Evolutionary conservation across 2,888 invertebrate species (phyloP).

Genomic region (Pemphredon lugubris): DNA sequence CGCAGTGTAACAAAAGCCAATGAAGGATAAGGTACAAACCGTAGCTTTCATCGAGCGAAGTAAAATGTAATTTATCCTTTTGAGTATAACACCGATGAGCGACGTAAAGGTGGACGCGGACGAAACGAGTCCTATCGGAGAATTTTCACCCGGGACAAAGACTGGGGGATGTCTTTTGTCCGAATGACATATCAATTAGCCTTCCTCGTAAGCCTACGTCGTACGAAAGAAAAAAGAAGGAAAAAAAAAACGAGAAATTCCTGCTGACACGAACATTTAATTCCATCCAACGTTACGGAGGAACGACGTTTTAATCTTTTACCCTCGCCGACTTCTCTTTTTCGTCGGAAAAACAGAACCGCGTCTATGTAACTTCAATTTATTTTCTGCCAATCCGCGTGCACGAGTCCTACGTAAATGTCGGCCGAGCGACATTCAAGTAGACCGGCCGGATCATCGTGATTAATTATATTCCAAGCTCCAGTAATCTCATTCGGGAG

Average conservation of each 20-base stretch:
- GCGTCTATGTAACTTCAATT: conserved; percentile 31
- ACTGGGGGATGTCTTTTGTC: conserved; percentile 11
- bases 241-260: too few relatives aligned
- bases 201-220: conserved; percentile 12
- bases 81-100: neutral
- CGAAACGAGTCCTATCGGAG: neutral
- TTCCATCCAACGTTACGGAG: conserved; percentile 11
- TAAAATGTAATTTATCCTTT: neutral
- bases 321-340: conserved; percentile 8
- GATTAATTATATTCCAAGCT: neutral
- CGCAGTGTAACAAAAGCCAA: neutral
- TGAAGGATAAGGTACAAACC: neutral
- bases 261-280: conserved; percentile 35
- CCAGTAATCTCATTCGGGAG: conserved; percentile 1
- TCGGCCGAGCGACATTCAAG: conserved; percentile 30
- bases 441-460: neutral
- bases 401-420: neutral
- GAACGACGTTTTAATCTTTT: conserved; percentile 51
- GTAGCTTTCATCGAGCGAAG: neutral
- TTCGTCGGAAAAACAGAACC: neutral
- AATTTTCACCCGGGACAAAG: neutral
- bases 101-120: neutral
- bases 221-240: too few relatives aligned
- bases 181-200: conserved; percentile 46
- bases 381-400: conserved; percentile 20